These are phyloP conservation scores for Anoura caudifer DNA, from an alignment of 2,113 vertebrate species.

Conservation along the genomic window DNA sequence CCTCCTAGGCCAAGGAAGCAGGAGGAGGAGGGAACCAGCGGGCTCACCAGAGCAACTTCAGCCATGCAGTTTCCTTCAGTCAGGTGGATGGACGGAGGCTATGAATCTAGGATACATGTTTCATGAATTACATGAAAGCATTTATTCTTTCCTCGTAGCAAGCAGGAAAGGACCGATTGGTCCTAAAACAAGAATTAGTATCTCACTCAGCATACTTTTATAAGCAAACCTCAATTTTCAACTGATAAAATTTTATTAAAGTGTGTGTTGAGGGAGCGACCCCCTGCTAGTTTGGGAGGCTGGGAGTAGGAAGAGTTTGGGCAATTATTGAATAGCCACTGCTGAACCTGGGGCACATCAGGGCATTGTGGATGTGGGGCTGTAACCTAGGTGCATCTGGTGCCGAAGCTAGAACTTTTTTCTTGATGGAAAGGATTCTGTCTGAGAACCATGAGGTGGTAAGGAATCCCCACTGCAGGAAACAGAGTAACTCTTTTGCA, in stretches of 20 bases:
- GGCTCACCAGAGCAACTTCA: not conserved
- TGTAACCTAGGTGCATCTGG: not conserved
- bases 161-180: not conserved
- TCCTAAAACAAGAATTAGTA: not conserved
- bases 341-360: not conserved
- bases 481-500: not conserved
- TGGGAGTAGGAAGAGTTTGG: not conserved
- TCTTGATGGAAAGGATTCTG: not conserved
- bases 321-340: not conserved
- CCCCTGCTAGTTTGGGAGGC: not conserved
- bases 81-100: not conserved
- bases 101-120: not conserved
- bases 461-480: not conserved
- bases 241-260: not conserved
- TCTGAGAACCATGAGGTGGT: not conserved
- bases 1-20: not conserved
- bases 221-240: not conserved
- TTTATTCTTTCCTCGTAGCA: not conserved
- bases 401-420: not conserved
- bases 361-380: not conserved
- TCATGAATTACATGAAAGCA: not conserved
- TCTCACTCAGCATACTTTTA: not conserved
- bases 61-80: not conserved
- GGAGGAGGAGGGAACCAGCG: not conserved
- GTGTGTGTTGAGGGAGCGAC: not conserved